Percentiles rank a stretch among this genome's conserved stretches.
These are phyloP conservation scores for Thyatira batis DNA, from an alignment of 2,888 invertebrate genomes.

Conservation along the genomic window DNA sequence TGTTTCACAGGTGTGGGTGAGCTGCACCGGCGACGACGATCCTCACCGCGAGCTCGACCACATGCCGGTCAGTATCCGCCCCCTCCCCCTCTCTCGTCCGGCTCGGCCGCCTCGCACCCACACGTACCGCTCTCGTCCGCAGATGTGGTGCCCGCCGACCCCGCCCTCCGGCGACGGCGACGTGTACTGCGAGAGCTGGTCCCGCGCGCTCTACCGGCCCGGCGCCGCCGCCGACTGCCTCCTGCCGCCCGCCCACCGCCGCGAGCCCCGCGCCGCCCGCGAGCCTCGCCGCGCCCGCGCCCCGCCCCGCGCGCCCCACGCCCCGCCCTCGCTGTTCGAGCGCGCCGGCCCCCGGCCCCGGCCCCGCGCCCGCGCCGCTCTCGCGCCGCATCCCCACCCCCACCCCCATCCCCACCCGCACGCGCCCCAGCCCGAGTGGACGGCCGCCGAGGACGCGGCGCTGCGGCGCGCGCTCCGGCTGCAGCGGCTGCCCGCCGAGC, in stretches of 20 bases:
- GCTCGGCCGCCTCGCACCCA: too few relatives aligned
- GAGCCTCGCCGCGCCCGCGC: slow-evolving; percentile 87
- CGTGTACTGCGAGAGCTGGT: slow-evolving; percentile 92
- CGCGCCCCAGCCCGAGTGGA: slow-evolving; percentile 93
- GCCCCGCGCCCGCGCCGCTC: slow-evolving; percentile 86
- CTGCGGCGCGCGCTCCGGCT: slow-evolving; percentile 90
- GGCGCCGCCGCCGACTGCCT: slow-evolving; percentile 88
- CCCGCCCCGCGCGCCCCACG: slow-evolving; percentile 83
- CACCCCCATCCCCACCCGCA: slow-evolving; percentile 85
- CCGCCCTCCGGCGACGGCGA: slow-evolving; percentile 97
- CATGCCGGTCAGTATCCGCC: slow-evolving; percentile 89
- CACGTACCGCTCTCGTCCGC: too few relatives aligned
- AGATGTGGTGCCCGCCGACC: slow-evolving; percentile 99
- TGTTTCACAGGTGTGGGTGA: slow-evolving; percentile 88
- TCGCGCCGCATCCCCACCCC: slow-evolving; percentile 44
- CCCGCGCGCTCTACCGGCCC: slow-evolving; percentile 92
- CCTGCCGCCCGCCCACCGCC: slow-evolving; percentile 84
- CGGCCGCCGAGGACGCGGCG: slow-evolving; percentile 94
- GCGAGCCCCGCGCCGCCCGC: slow-evolving; percentile 83
- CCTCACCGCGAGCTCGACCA: slow-evolving; percentile 67
- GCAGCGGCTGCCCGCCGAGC: slow-evolving; percentile 85
- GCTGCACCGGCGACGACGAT: slow-evolving; percentile 79
- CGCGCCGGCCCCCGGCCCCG: slow-evolving; percentile 85
- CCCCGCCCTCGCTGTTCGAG: slow-evolving; percentile 87
- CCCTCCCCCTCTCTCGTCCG: too few relatives aligned